Evolutionary conservation across 2,113 vertebrate species (phyloP).

Genomic region (Variabilichromis moorii): DNA sequence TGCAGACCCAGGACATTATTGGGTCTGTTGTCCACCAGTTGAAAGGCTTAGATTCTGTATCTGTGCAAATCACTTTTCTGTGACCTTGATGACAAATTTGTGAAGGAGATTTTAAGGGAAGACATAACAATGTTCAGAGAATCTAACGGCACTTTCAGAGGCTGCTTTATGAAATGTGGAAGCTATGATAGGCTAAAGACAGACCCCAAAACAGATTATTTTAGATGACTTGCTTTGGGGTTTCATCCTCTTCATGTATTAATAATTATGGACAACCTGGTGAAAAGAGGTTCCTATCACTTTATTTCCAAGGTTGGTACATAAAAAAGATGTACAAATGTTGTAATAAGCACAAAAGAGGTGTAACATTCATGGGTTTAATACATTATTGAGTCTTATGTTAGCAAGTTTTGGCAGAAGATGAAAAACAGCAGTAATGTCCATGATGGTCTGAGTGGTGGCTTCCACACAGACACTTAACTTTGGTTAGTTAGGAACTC

Average conservation of each 20-base stretch:
- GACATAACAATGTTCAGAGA: not conserved
- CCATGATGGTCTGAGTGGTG: not conserved
- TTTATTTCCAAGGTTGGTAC: not conserved
- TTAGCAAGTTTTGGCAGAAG: not conserved
- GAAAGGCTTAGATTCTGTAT: not conserved
- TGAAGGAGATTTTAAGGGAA: not conserved
- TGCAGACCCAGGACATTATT: not conserved
- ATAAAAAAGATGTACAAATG: not conserved
- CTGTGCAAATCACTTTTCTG: not conserved
- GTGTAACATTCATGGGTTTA: not conserved
- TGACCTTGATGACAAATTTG: not conserved
- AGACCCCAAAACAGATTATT: not conserved
- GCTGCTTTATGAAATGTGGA: not conserved
- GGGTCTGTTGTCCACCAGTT: not conserved
- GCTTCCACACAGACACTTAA: not conserved
- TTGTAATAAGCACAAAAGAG: not conserved
- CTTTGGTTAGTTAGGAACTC: not conserved
- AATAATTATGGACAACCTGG: not conserved
- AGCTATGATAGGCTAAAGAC: not conserved
- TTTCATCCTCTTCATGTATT: not conserved
- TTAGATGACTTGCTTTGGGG: rapidly evolving
- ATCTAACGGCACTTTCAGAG: not conserved
- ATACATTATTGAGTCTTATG: not conserved
- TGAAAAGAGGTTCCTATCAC: not conserved
- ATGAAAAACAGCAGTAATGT: not conserved